Evolutionary conservation across 1,140 invertebrate genomes (phyloP), one percentile per base, ranked within the genome.

Genomic region (Holcopasites calliopsidis): DNA sequence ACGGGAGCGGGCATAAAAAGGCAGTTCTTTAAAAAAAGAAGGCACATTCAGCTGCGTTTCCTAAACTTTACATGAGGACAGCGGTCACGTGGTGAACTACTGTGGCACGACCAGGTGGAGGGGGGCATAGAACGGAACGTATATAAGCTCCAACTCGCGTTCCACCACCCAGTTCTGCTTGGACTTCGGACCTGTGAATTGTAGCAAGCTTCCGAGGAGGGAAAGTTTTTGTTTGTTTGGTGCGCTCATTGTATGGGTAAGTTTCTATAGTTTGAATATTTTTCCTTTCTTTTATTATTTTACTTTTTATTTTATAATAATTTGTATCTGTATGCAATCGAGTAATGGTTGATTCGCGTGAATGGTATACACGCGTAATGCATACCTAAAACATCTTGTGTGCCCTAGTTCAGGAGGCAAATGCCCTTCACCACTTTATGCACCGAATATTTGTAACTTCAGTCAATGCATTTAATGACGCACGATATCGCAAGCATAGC

Each of bases 221-320:
- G 88, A 88, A 88, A 86, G 91, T 91, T 92, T 91, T 89, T 89
- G 84, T 91, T 91, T 91, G 91, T 89, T 92, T 89, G 88, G 90
- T 91, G 89, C 84, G 90, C 90, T 91, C 91, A 83, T 91, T 92
- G 91, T 91, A 92, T 92, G 91, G 91, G 91, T 91, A 81, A 91
- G 91, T 85, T 33, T 3, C 11, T 1, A 13, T 8, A 8, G 2
- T 49, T 21, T 33, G 16, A 21, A 13, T 42, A 3, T 40, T 58
- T 4, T 7, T 0, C 28, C 31, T 47, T 10, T 13, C 6, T 33
- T 0, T 11, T n/a, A 10, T 35, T 38, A 2, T 16, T n/a, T 70
- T 18, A n/a, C 2, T 38, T 42, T 73, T 16, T 2, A 0, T 40
- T 26, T 21, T 31, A 1, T 0, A 26, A 10, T 44, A 8, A 16